Conservation (phyloP, 2,797 vertebrate species). For the Vipera latastei region DNA sequence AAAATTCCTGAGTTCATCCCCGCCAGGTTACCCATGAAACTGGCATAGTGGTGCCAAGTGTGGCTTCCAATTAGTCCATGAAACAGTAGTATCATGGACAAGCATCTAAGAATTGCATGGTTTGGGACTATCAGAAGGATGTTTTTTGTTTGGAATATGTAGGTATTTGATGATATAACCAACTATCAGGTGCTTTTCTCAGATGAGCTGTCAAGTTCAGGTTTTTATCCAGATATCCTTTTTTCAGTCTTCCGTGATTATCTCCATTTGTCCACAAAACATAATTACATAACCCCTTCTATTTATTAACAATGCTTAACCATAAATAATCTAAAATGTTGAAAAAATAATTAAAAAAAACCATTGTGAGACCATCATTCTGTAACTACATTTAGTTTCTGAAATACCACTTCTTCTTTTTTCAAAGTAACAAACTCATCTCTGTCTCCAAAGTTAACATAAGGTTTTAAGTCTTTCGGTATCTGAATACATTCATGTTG, state of each 20-base stretch:
- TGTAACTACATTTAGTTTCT: not conserved
- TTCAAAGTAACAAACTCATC: not conserved
- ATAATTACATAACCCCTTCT: not conserved
- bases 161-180: not conserved
- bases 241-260: not conserved
- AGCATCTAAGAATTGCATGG: not conserved
- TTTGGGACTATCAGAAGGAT: not conserved
- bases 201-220: not conserved
- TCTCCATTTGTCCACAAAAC: not conserved
- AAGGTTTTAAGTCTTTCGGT: not conserved
- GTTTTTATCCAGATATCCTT: not conserved
- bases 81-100: not conserved
- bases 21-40: not conserved
- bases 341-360: not conserved
- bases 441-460: not conserved
- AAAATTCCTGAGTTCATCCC: not conserved
- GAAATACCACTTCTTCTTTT: not conserved
- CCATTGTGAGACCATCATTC: not conserved
- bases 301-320: not conserved
- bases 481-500: not conserved
- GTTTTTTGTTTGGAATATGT: not conserved
- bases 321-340: not conserved
- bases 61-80: not conserved
- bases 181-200: not conserved
- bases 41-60: not conserved